These are phyloP conservation scores for Germaria angustata DNA, from an alignment of 2,888 invertebrate species.

Conservation along the genomic window DNA sequence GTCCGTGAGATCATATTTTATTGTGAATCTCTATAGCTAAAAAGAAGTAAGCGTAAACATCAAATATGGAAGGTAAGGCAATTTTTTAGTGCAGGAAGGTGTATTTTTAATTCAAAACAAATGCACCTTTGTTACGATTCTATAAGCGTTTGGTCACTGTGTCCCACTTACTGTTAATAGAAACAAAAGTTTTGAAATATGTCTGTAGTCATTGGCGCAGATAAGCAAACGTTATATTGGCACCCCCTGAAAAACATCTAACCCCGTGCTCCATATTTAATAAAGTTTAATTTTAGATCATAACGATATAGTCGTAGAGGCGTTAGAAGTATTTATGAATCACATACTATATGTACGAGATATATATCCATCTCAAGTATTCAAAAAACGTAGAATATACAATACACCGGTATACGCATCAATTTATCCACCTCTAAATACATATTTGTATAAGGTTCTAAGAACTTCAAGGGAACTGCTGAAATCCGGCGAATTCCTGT, in stretches of 20 bases:
- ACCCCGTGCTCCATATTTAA: too few species aligned
- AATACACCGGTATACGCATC: constrained; percentile 76
- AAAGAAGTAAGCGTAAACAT: constrained; percentile 7
- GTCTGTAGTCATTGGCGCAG: too few species aligned
- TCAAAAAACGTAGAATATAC: constrained; percentile 76
- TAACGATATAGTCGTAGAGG: constrained; percentile 75
- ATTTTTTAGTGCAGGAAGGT: too few species aligned
- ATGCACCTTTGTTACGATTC: too few species aligned
- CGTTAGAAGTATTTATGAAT: constrained; percentile 76
- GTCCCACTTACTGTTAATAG: too few species aligned
- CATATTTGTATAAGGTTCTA: constrained; percentile 74
- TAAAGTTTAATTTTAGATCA: constrained; percentile 37
- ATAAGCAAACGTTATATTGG: too few species aligned
- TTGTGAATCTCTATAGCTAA: not conserved
- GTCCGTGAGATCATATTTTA: too few species aligned
- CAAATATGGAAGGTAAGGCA: constrained; percentile 32
- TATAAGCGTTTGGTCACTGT: too few species aligned
- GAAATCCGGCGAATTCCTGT: constrained; percentile 67
- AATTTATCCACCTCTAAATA: constrained; percentile 76
- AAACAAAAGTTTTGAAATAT: too few species aligned
- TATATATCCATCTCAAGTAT: constrained; percentile 77
- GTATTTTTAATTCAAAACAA: too few species aligned
- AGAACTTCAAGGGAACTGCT: constrained; percentile 72
- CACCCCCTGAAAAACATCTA: too few species aligned
- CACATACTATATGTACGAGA: constrained; percentile 76